Evolutionary conservation across 2,888 invertebrate genomes (phyloP), one percentile per base, ranked within the genome.

Genomic region (Drosophila nigricruria): DNA sequence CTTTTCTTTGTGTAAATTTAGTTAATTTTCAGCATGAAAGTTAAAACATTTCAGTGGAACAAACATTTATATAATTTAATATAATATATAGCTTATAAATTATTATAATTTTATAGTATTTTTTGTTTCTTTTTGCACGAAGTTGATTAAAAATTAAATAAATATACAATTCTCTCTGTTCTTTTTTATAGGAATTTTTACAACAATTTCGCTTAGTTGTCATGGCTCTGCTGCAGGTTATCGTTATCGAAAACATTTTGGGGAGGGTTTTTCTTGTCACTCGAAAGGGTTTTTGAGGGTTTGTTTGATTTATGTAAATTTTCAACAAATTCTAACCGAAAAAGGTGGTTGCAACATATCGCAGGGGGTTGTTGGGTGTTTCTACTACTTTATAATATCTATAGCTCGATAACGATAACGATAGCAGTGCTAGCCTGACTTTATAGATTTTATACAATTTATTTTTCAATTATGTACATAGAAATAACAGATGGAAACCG

Each of bases 401-500:
- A 32, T 34, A 57, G 9, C 36, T 69, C 59, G 73, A 59, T 62
- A 69, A 38, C 69, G 56, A 40, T 54, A 49, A 43, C 70, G 50
- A 40, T 54, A 43, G 54, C 70, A 45, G 30, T 54, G 43, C 3
- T 0, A 54, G 61, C 70, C 47, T 18, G 36, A 58, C 76, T 50
- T 53, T 66, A 67, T 42, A 54, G 59, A 76, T 52, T 58, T 64
- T 50, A 57, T 62, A 83, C 56, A 67, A 45, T 60, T 66, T 34
- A 20, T 84, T 65, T 68, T 70, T 77, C 69, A 73, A 67, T 67
- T 76, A 81, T 81, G 59, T 82, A 88, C 78, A 77, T 45, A 68
- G 40, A 47, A 58, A 62, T 53, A 84, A 67, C 52, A 73, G 57
- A 69, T 57, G 2, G 64, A 54, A 40, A 60, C 38, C 36, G 38